Conservation (phyloP, 1,140 invertebrate genomes). For the Apis mellifera region DNA sequence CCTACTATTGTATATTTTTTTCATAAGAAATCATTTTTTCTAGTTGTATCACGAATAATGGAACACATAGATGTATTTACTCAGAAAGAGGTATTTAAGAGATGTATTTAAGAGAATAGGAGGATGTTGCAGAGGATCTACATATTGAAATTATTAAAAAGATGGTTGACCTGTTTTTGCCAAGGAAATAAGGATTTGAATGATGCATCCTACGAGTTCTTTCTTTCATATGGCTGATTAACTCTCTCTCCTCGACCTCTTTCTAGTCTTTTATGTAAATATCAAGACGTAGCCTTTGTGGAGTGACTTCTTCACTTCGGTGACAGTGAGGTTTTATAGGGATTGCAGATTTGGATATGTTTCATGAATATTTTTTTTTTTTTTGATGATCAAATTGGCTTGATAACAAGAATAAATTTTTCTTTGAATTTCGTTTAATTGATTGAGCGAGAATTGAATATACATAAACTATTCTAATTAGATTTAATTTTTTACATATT, state of each 20-base stretch:
- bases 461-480: too few species aligned
- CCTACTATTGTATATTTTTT: too few species aligned
- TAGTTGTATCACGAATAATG: too few species aligned
- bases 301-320: neutral
- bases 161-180: slow-evolving; percentile 19
- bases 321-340: neutral
- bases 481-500: too few species aligned
- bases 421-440: too few species aligned
- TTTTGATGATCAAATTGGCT: too few species aligned
- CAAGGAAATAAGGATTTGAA: neutral
- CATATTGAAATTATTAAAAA: slow-evolving; percentile 22
- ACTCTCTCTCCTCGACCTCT: neutral
- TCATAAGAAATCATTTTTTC: too few species aligned
- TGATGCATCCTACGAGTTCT: neutral
- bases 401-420: too few species aligned
- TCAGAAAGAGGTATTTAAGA: too few species aligned
- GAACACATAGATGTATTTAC: too few species aligned
- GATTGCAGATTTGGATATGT: neutral
- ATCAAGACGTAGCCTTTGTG: neutral
- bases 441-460: too few species aligned
- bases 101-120: too few species aligned
- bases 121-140: neutral
- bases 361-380: neutral
- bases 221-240: neutral
- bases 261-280: neutral